Evolutionary conservation across 1,140 invertebrate genomes (phyloP).

Genomic region (Caenorhabditis briggsae): DNA sequence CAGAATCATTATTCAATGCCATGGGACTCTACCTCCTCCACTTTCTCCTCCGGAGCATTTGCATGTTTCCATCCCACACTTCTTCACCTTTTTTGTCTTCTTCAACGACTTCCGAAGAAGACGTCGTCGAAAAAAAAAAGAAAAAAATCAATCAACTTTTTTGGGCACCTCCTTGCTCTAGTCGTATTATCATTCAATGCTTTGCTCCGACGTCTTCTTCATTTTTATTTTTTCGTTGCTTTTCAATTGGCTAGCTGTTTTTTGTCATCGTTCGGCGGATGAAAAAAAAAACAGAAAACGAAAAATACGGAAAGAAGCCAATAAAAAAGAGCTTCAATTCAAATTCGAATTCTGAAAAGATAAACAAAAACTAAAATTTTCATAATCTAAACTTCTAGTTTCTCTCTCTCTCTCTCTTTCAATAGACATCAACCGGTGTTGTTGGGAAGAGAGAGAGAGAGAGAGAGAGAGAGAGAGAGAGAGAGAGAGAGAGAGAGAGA

Average conservation of each 20-base stretch:
- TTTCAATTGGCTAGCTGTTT: constrained; percentile 30
- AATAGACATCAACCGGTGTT: too few species aligned
- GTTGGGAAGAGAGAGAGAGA: too few species aligned
- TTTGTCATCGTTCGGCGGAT: neutral
- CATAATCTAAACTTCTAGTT: constrained; percentile 21
- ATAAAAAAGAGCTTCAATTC: constrained; percentile 22
- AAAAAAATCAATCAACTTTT: constrained; percentile 47
- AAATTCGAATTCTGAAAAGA: neutral
- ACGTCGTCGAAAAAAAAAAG: neutral
- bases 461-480: too few species aligned
- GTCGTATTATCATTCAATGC: neutral
- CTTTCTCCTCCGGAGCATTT: neutral
- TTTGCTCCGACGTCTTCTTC: constrained; percentile 12
- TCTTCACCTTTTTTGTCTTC: neutral
- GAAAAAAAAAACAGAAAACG: constrained; percentile 17
- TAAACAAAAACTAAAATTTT: neutral
- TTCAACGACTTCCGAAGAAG: neutral
- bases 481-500: too few species aligned
- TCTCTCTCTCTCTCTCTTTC: too few species aligned
- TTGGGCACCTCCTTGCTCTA: neutral
- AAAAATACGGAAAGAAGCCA: constrained; percentile 9
- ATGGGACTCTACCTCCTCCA: constrained; percentile 6
- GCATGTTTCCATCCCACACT: constrained; percentile 4
- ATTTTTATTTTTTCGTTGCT: constrained; percentile 1
- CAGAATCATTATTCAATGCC: constrained; percentile 41